Base-by-base conservation (phyloP, 2,113 vertebrate genomes). In the Gallinago undulata region DNA sequence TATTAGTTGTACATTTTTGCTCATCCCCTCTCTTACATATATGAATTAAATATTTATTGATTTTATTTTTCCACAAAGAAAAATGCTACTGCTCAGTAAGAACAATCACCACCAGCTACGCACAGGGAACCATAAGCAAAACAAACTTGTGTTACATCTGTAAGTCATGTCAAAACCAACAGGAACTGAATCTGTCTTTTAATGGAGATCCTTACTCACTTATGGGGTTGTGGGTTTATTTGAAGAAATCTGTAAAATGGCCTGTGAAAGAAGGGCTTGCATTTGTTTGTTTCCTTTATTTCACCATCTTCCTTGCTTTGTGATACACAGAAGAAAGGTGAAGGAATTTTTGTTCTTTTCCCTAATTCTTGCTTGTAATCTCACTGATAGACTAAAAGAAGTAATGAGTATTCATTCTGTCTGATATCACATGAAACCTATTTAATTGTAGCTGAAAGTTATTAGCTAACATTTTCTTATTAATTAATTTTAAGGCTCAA, bases 1-100 rank as follows among this genome's bases (percentile, higher is more conserved):
- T 95, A 91, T 95, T 96, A 94, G 92, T 73, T 82, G 55, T 83
- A 39, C 69, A 87, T 95, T 97, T 95, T 95, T 96, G 50, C 69
- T 95, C 77, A 47, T 94, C 81, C 79, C 41, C 74, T 74, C 63
- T 66, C 85, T 88, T 95, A 86, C 43, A 56, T 94, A 88, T 96
- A 90, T 85, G 87, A 93, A 94, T 97, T 96, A 96, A 96, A 91
- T 94, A 93, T 95, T 84, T 89, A 94, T 85, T 94, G 96, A 89
- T 91, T 94, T 59, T 93, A 83, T 69, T 88, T 93, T 57, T 84
- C 62, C 63, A 50, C 51, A 41, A 78, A 94, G 68, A 90, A 84
- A 39, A 94, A 94, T 82, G 84, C 45, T 15, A 25, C 37, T 76
- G 31, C 86, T 93, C 77, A 87, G n/a, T 76, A 82, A 96, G 74